Evolutionary conservation across 1,140 invertebrate species (phyloP).

Genomic region (Papilio aristodemus): DNA sequence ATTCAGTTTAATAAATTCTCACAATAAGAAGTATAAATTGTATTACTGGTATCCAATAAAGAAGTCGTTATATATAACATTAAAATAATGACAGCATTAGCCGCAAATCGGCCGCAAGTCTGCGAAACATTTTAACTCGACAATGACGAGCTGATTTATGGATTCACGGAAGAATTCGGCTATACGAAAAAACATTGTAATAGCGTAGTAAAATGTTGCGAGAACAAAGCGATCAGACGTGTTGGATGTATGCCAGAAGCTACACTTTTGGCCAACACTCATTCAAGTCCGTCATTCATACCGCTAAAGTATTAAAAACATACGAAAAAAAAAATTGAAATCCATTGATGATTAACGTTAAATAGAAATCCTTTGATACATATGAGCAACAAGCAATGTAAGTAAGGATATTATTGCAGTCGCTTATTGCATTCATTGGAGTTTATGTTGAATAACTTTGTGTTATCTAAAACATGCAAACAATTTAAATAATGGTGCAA

Average conservation of each 20-base stretch:
- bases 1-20: slow-evolving; percentile 30
- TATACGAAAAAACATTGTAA: slow-evolving; percentile 50
- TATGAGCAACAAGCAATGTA: neutral
- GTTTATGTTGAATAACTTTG: too few species aligned
- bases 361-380: neutral
- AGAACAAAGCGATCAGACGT: slow-evolving; percentile 56
- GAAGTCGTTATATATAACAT: slow-evolving; percentile 37
- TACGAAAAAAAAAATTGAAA: neutral
- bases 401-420: too few species aligned
- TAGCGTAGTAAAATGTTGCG: slow-evolving; percentile 49
- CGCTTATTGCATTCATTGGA: too few species aligned
- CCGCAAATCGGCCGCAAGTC: slow-evolving; percentile 27
- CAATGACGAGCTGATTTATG: slow-evolving; percentile 50
- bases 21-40: slow-evolving; percentile 16
- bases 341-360: slow-evolving; percentile 20
- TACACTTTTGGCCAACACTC: slow-evolving; percentile 38
- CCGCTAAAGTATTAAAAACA: slow-evolving; percentile 15
- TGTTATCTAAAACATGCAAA: too few species aligned
- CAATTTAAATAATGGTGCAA: too few species aligned
- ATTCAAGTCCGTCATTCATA: slow-evolving; percentile 58
- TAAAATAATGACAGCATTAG: slow-evolving; percentile 40
- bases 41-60: slow-evolving; percentile 21
- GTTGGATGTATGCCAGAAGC: slow-evolving; percentile 48
- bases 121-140: slow-evolving; percentile 46
- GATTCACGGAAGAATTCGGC: slow-evolving; percentile 50